Base-by-base conservation (phyloP, 2,797 vertebrate genomes). In the Falco berigora region DNA sequence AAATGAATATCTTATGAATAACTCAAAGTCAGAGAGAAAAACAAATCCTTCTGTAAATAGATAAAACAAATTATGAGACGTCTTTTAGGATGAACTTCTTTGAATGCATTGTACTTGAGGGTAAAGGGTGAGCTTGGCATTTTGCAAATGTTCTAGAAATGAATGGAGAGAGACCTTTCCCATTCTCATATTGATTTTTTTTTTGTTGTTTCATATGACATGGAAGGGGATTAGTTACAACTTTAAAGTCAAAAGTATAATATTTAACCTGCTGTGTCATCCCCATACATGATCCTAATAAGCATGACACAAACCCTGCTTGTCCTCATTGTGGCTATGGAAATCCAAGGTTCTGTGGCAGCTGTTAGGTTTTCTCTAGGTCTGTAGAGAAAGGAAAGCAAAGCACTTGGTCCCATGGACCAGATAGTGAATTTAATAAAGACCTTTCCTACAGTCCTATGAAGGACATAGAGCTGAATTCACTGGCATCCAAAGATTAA, bases 41-140 rank as follows among this genome's bases (percentile, higher is more conserved):
- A 58, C 91, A 95, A 90, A 91, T 75, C 67, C 50, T 96, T 73
- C 86, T 91, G 83, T 94, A 95, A 94, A 95, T 86, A 95, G 96
- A 96, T 86, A 95, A 94, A 96, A 84, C 73, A 92, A 91, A 96
- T 94, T 91, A 87, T 3, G 47, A 96, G 88, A 92, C 91, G 63
- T 93, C 91, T 93, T 94, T 92, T 81, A 90, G 89, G 78, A 91
- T 77, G 56, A 88, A 66, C 46, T 44, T 62, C 73, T 93, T 86
- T 78, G 67, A 75, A 85, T 44, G 46, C n/a, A 14, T 79, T 74
- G 67, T 55, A 30, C 52, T 92, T 76, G 80, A 71, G 80, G 82
- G 76, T 59, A 78, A 86, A 86, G 44, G 40, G 82, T 71, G 59
- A 86, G 27, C 50, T 90, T 12, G 21, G 55, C 8, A 0, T 66